Conservation (phyloP, 2,888 invertebrate genomes). For the Automeris io region DNA sequence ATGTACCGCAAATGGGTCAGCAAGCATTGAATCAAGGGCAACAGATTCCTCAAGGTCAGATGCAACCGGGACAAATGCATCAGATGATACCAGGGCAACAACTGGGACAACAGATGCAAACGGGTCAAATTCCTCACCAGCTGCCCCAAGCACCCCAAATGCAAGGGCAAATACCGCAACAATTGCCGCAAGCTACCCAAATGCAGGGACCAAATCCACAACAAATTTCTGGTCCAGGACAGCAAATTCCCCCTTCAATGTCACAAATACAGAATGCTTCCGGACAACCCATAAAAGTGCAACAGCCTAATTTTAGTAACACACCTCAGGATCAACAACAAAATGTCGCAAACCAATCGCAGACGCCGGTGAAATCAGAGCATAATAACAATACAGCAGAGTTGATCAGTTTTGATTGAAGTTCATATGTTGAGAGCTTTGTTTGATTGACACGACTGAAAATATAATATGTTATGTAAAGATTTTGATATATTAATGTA, state of each 20-base stretch:
- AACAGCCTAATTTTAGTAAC: slow-evolving; percentile 29
- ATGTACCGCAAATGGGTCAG: slow-evolving; percentile 34
- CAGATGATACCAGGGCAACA: slow-evolving; percentile 25
- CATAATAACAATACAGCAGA: slow-evolving; percentile 81
- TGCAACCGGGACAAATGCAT: slow-evolving; percentile 18
- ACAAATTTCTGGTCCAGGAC: slow-evolving; percentile 21
- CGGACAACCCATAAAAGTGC: slow-evolving; percentile 32
- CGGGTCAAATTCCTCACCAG: slow-evolving; percentile 17
- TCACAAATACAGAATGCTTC: slow-evolving; percentile 24
- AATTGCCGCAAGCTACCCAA: slow-evolving; percentile 16
- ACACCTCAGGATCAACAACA: slow-evolving; percentile 31
- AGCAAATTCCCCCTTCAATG: slow-evolving; percentile 23
- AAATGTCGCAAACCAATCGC: slow-evolving; percentile 25
- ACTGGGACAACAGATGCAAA: slow-evolving; percentile 19
- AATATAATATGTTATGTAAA: too few species aligned
- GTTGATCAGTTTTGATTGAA: slow-evolving; percentile 88
- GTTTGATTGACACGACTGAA: slow-evolving; percentile 41
- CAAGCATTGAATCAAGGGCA: slow-evolving; percentile 35
- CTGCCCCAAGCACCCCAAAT: slow-evolving; percentile 15
- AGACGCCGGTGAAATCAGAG: slow-evolving; percentile 55
- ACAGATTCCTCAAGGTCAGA: slow-evolving; percentile 31
- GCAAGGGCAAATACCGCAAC: slow-evolving; percentile 25
- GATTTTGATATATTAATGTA: too few species aligned
- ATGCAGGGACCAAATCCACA: slow-evolving; percentile 24
- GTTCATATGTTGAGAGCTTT: slow-evolving; percentile 25